A percentile compares a stretch with the other conserved stretches of the same genome.
These are phyloP conservation scores for Chaenogobius annularis DNA, from an alignment of 2,113 vertebrate genomes.

Conservation along the genomic window DNA sequence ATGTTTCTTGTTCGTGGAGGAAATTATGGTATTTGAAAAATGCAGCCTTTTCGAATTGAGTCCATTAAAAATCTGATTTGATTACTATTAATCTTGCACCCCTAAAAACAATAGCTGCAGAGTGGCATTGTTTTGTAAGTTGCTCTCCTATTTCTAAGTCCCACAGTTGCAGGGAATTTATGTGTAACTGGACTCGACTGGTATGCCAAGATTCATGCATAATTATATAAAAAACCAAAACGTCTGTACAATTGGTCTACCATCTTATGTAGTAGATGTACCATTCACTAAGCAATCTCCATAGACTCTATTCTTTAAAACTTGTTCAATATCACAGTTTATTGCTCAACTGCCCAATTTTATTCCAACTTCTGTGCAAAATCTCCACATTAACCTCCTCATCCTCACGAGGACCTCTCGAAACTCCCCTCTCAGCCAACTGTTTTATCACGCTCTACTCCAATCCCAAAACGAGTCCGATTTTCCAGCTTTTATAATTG, in stretches of 20 bases:
- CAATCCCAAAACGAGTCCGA: conserved; percentile 17
- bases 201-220: too few relatives aligned
- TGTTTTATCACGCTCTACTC: conserved; percentile 9
- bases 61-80: too few relatives aligned
- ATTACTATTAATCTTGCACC: too few relatives aligned
- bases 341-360: background rate
- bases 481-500: conserved; percentile 46
- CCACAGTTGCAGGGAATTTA: too few relatives aligned
- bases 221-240: background rate
- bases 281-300: background rate
- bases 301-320: background rate
- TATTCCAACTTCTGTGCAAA: background rate
- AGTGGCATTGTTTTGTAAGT: too few relatives aligned
- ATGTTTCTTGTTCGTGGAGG: too few relatives aligned
- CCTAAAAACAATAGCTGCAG: too few relatives aligned
- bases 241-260: background rate
- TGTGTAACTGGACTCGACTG: too few relatives aligned
- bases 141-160: too few relatives aligned
- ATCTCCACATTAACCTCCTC: conserved; percentile 3
- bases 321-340: background rate
- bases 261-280: background rate
- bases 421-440: conserved; percentile 18
- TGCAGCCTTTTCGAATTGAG: too few relatives aligned
- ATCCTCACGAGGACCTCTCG: conserved; percentile 2
- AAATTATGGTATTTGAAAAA: too few relatives aligned